Evolutionary conservation across 2,888 invertebrate species (phyloP), one percentile per base, ranked within the genome.

Genomic region (Alviniconcha strummeri): DNA sequence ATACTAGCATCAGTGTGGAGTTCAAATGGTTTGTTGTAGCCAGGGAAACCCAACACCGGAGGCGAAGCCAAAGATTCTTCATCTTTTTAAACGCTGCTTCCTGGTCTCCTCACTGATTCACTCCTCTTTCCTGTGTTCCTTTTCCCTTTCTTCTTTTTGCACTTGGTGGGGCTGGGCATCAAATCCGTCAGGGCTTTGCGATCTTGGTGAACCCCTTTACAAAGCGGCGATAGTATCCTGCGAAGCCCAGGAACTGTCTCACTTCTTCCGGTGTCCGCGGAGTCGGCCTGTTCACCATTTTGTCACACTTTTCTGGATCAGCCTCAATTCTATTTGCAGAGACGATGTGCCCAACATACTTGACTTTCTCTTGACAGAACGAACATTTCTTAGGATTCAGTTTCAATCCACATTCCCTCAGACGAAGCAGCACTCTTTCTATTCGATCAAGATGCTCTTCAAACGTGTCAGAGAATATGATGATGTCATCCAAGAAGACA

Each of bases 1-100:
- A 19, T 36, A 36, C 74, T 75, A 13, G 87, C 87, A 80, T 86
- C 86, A 19, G 81, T 83, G 56, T 87, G 84, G 3, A 88, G 69
- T 56, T 86, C 85, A 84, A 87, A 88, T 0, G 85, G 87, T n/a
- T 64, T 13, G 3, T 55, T 36, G 77, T 82, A 86, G 64, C 78
- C 79, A 17, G 83, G 67, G 56, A 79, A 83, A 36, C 52, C 83
- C 19, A 83, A 60, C 9, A 83, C 36, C 3, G 80, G 84, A 9
- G 67, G 54, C 3, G 84, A 54, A 2, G 57, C 15, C 36, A 84
- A 54, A 2, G 8, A 9, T 17, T 69, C 55, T 19, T 84, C 56
- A 84, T 52, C n/a, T 56, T 55, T 36, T 67, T 9, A 69, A 84
- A 84, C 8, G 81, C 81, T 19, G 13, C 13, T 56, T 84, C 56